These are phyloP conservation scores for Laterallus jamaicensis DNA, from an alignment of 2,113 vertebrate species.

Conservation along the genomic window DNA sequence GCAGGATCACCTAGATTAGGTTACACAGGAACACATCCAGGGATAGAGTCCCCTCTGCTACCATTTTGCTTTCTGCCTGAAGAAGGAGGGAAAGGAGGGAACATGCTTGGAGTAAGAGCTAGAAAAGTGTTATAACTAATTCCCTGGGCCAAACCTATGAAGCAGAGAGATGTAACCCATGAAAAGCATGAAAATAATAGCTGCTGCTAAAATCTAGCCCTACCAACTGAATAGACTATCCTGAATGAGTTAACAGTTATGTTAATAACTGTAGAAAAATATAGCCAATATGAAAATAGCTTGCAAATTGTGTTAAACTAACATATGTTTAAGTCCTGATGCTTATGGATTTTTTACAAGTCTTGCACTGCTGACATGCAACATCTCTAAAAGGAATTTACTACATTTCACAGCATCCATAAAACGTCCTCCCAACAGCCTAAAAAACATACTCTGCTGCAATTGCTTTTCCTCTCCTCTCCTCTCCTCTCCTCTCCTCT, in stretches of 20 bases:
- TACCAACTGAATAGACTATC: not conserved
- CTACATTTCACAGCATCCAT: not conserved
- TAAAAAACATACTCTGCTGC: not conserved
- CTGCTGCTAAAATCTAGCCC: not conserved
- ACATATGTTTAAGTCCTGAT: not conserved
- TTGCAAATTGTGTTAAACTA: conserved; percentile 20
- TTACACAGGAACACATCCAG: no score
- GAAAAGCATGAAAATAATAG: not conserved
- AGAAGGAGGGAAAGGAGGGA: not conserved
- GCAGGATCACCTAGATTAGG: no score
- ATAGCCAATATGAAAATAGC: not conserved
- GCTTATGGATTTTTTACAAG: not conserved
- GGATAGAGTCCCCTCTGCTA: not conserved
- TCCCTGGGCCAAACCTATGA: not conserved
- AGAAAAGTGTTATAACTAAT: not conserved
- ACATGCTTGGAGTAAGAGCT: not conserved
- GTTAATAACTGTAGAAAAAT: conserved; percentile 1
- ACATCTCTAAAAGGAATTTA: conserved; percentile 26
- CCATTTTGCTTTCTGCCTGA: not conserved
- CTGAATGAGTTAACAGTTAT: not conserved
- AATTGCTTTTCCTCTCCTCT: not conserved
- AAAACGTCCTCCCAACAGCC: conserved; percentile 4
- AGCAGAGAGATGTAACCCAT: not conserved
- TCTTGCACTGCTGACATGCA: not conserved
- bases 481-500: no score